phyloP scores from a whole-genome alignment of 2,797 vertebrate species.

The Etheostoma nigrum region DNA sequence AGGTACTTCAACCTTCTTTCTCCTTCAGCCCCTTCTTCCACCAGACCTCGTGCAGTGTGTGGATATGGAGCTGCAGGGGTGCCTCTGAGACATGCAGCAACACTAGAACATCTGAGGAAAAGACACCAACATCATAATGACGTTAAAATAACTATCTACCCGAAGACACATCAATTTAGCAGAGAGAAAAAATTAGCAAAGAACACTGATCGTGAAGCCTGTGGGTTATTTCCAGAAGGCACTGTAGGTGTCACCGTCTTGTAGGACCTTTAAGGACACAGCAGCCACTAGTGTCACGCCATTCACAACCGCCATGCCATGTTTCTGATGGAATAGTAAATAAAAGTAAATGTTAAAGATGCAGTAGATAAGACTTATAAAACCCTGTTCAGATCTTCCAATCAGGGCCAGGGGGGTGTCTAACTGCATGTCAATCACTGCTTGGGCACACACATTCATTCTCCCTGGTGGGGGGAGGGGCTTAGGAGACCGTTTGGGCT shows the following conservation, averaged over 20 bases:
- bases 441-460: no score
- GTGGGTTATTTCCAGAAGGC: conserved; percentile 85
- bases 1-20: conserved; percentile 85
- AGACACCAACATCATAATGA: background rate
- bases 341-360: background rate
- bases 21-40: conserved; percentile 91
- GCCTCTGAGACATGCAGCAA: conserved; percentile 83
- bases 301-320: conserved; percentile 85
- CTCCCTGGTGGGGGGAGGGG: no score
- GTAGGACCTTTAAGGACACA: conserved; percentile 86
- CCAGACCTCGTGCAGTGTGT: conserved; percentile 88
- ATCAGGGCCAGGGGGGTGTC: no score
- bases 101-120: conserved; percentile 66
- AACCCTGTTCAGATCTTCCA: no score
- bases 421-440: no score
- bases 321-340: conserved; percentile 69
- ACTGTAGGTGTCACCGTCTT: conserved; percentile 85
- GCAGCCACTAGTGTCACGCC: conserved; percentile 86
- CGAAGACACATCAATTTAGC: background rate
- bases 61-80: conserved; percentile 81
- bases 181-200: background rate
- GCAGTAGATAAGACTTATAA: no score
- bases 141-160: background rate
- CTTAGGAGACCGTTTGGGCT: no score
- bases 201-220: conserved; percentile 87